phyloP scores from a whole-genome alignment of 1,140 invertebrate genomes.

The Bombus sylvicola region DNA sequence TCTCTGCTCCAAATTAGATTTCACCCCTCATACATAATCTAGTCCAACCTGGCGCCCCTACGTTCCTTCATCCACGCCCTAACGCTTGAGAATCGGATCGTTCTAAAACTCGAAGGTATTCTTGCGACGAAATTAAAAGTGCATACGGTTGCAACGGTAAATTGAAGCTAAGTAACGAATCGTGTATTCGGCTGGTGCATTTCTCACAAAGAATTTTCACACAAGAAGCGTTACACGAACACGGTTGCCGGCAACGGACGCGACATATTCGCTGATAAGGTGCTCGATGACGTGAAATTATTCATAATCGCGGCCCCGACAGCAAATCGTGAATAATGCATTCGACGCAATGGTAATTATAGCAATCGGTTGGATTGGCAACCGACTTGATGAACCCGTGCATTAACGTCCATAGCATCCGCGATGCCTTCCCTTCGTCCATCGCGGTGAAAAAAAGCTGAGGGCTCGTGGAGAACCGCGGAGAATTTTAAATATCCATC shows the following conservation, averaged over 20 bases:
- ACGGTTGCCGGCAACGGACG: not conserved
- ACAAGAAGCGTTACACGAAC: not conserved
- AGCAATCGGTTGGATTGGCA: constrained; percentile 46
- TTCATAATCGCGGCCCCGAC: constrained; percentile 26
- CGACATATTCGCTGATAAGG: not conserved
- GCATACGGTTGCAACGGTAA: not conserved
- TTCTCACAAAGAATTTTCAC: not conserved
- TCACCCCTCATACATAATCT: not conserved
- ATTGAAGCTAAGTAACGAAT: not conserved
- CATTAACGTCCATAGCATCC: constrained; percentile 30
- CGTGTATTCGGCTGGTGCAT: not conserved
- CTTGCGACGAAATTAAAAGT: not conserved
- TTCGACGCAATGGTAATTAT: constrained; percentile 23
- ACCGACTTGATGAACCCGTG: constrained; percentile 34
- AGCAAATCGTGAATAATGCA: constrained; percentile 15
- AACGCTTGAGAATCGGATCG: not conserved
- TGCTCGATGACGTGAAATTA: constrained; percentile 6
- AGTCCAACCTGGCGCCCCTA: not conserved
- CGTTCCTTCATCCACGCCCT: not conserved
- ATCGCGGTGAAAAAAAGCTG: constrained; percentile 32
- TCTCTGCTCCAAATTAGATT: not conserved
- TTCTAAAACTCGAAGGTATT: not conserved
- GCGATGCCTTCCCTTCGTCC: no score
- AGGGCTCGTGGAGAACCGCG: constrained; percentile 46
- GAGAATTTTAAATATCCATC: constrained; percentile 76